Conservation (phyloP, 1,140 invertebrate species). For the Tachypleus tridentatus region DNA sequence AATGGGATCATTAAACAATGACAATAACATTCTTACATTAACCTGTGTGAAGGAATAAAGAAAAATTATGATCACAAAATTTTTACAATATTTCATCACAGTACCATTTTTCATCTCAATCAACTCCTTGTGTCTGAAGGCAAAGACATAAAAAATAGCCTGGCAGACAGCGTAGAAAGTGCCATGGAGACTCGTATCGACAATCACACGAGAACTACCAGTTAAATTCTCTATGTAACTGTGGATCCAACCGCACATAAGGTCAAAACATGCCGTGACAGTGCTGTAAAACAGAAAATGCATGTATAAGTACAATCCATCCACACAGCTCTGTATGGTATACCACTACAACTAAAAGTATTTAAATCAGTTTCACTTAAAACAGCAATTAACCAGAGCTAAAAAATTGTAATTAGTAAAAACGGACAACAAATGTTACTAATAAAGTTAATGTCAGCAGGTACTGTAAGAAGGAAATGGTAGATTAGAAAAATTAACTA, state of each 20-base stretch:
- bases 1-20: no score
- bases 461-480: no score
- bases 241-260: conserved; percentile 59
- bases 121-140: conserved; percentile 72
- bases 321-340: no score
- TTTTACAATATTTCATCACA: no score
- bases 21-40: no score
- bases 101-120: conserved; percentile 42
- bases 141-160: conserved; percentile 76
- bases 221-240: conserved; percentile 53
- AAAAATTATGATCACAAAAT: no score
- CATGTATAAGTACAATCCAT: no score
- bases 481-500: no score
- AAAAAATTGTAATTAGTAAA: background rate
- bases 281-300: conserved; percentile 38
- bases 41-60: no score
- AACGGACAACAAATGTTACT: no score
- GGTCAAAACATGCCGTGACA: conserved; percentile 46
- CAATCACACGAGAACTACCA: conserved; percentile 37
- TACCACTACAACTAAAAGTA: no score
- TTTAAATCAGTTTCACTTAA: background rate
- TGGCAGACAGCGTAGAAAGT: conserved; percentile 85
- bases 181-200: conserved; percentile 50
- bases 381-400: conserved; percentile 9
- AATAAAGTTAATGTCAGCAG: no score